Percentiles rank a stretch among this genome's conserved stretches.
Evolutionary conservation across 92 coral and sea anemone species (phyloP).

Genomic region (Nematostella vectensis): DNA sequence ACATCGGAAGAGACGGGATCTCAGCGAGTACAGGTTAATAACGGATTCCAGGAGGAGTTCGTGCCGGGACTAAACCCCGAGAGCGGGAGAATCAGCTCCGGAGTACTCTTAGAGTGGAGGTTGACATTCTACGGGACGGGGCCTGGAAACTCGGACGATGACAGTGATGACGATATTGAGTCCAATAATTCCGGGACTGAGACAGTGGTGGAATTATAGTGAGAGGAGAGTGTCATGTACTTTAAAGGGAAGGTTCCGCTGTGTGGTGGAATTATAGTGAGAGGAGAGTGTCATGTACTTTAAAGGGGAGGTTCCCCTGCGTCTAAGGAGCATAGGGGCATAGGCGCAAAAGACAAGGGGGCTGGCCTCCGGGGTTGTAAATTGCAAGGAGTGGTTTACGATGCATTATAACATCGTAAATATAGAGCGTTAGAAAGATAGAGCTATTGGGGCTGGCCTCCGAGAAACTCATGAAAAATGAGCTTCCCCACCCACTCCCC

Average conservation of each 20-base stretch:
- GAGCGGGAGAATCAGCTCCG: conserved; percentile 85
- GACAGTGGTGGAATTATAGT: neutral
- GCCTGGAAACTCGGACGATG: conserved; percentile 33
- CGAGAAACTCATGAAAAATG: no score
- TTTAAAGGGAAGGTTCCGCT: no score
- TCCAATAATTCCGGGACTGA: conserved; percentile 19
- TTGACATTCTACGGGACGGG: conserved; percentile 89
- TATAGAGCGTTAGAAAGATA: no score
- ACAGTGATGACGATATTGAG: conserved; percentile 34
- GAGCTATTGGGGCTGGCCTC: no score
- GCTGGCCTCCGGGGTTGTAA: no score
- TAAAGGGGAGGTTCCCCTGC: no score
- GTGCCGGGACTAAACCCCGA: conserved; percentile 94
- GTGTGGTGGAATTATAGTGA: neutral
- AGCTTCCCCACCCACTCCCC: no score
- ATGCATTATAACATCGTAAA: no score
- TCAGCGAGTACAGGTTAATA: conserved; percentile 96
- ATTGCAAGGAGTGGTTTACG: no score
- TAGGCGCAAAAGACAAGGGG: no score
- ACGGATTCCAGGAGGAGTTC: conserved; percentile 94
- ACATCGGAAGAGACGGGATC: conserved; percentile 96
- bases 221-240: no score
- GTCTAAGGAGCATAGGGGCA: neutral
- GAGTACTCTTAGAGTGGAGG: conserved; percentile 85
- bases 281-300: no score